Evolutionary conservation across 2,113 vertebrate species (phyloP).

Genomic region (Dicentrarchus labrax): DNA sequence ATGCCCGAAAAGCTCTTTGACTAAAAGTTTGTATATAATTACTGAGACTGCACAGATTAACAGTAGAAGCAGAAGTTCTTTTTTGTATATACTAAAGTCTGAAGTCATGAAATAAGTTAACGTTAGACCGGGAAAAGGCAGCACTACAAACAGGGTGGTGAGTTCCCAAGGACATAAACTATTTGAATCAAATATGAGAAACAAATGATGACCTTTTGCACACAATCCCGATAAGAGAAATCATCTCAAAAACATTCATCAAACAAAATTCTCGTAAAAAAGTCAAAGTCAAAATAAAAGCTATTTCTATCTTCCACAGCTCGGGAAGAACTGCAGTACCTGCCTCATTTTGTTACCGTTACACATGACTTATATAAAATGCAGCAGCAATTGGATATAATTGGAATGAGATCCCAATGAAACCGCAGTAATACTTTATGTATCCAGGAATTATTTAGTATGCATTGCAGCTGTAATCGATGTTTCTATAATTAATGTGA

Average conservation of each 20-base stretch:
- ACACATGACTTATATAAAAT: background rate
- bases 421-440: conserved; percentile 1
- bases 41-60: background rate
- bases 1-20: background rate
- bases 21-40: background rate
- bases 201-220: background rate
- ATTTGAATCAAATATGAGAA: conserved; percentile 2
- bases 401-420: conserved; percentile 2
- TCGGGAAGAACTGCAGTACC: background rate
- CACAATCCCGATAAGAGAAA: background rate
- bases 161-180: background rate
- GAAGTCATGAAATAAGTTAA: background rate
- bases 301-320: background rate
- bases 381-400: background rate
- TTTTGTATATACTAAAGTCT: background rate
- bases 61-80: background rate
- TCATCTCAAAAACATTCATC: background rate
- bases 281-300: background rate
- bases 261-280: background rate
- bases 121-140: background rate
- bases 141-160: background rate
- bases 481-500: conserved; percentile 54
- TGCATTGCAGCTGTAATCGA: conserved; percentile 38
- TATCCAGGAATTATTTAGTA: conserved; percentile 9
- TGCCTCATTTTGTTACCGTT: background rate